Percentiles rank a stretch among this genome's conserved stretches.
Conservation (phyloP, 2,113 vertebrate genomes). For the Anseranas semipalmata region DNA sequence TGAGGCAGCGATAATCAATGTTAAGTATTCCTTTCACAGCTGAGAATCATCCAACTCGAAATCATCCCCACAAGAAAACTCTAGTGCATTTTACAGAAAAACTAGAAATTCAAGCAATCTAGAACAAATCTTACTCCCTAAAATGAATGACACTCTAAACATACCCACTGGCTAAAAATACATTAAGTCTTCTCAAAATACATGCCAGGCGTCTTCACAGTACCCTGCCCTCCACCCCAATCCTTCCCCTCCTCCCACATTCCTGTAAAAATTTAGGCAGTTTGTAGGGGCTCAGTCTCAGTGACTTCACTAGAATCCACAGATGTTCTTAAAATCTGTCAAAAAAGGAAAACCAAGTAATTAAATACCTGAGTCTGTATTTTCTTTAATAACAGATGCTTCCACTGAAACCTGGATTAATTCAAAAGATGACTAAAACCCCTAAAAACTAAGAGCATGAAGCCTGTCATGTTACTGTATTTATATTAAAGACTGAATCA, state of each 20-base stretch:
- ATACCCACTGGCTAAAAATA: constrained; percentile 54
- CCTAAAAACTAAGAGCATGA: neutral
- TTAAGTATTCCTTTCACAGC: neutral
- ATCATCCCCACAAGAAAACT: neutral
- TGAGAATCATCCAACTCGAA: neutral
- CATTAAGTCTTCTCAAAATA: constrained; percentile 1
- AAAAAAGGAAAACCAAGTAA: constrained; percentile 23
- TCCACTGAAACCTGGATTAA: constrained; percentile 3
- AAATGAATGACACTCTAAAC: constrained; percentile 25
- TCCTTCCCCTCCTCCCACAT: neutral
- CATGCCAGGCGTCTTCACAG: constrained; percentile 6
- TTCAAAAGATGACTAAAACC: constrained; percentile 39
- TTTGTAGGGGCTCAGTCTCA: constrained; percentile 8
- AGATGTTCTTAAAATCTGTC: constrained; percentile 27
- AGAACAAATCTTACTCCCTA: neutral
- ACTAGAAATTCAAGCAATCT: neutral
- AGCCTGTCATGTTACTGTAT: constrained; percentile 5
- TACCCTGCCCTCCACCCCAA: neutral
- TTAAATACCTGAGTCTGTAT: constrained; percentile 26
- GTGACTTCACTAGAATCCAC: constrained; percentile 20
- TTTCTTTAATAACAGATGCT: constrained; percentile 18
- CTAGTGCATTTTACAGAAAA: neutral
- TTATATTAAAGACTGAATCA: constrained; percentile 38
- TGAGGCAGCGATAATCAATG: neutral
- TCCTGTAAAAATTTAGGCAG: neutral